A percentile compares a stretch with the other conserved stretches of the same genome.
These are phyloP conservation scores for Aplidium turbinatum DNA, from an alignment of 23 tunicate genomes.

Conservation along the genomic window DNA sequence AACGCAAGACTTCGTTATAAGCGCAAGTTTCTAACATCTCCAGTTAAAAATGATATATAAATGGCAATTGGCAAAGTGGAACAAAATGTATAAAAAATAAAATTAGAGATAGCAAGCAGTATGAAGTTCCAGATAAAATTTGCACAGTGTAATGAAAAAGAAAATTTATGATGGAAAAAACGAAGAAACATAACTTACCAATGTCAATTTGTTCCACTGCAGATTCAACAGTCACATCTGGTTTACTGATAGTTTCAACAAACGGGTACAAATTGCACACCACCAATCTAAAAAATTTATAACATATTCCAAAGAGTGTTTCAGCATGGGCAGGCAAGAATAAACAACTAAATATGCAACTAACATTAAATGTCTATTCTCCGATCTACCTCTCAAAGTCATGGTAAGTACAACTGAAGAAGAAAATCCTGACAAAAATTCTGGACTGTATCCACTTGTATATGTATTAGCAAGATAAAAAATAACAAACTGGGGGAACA, in stretches of 20 bases:
- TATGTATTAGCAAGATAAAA: not conserved
- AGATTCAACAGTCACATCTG: slow-evolving; percentile 37
- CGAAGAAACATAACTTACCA: slow-evolving; percentile 47
- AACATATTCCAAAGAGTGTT: not conserved
- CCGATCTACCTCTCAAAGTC: too few species aligned
- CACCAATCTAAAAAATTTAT: slow-evolving; percentile 49
- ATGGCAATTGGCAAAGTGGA: too few species aligned
- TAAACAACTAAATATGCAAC: too few species aligned
- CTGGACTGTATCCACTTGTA: not conserved
- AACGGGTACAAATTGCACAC: slow-evolving; percentile 90
- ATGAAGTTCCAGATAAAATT: not conserved
- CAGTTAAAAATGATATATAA: too few species aligned
- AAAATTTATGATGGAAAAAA: not conserved
- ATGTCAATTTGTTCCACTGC: slow-evolving; percentile 94
- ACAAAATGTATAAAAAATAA: too few species aligned
- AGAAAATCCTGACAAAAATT: too few species aligned
- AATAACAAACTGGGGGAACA: not conserved
- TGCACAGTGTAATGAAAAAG: not conserved
- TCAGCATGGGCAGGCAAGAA: too few species aligned
- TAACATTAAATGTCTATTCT: too few species aligned
- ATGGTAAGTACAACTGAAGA: too few species aligned
- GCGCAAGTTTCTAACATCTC: too few species aligned
- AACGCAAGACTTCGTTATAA: too few species aligned
- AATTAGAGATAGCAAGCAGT: too few species aligned
- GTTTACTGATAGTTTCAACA: slow-evolving; percentile 52